Conservation (phyloP, 2,797 vertebrate genomes). For the Setipinna tenuifilis region DNA sequence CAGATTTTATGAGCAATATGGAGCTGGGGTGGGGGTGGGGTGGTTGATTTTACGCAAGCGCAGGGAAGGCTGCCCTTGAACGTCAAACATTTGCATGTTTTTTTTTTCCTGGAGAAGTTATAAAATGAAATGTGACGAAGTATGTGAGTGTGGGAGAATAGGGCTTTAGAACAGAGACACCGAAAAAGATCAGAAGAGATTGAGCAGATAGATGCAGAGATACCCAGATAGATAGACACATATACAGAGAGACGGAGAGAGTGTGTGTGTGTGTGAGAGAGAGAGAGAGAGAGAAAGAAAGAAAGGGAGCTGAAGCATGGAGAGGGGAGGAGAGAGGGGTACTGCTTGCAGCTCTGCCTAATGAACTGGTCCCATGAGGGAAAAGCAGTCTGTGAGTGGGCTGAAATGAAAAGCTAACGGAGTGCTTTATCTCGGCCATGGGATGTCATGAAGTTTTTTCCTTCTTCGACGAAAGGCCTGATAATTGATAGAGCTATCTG, state of each 20-base stretch:
- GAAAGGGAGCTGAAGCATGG: conserved; percentile 14
- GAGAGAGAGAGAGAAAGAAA: background rate
- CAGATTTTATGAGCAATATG: conserved; percentile 10
- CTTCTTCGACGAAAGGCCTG: conserved; percentile 73
- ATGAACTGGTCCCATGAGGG: conserved; percentile 69
- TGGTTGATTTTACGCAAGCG: background rate
- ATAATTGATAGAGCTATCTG: conserved; percentile 72
- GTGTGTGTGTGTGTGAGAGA: too few relatives aligned
- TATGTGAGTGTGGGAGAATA: background rate
- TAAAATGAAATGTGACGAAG: conserved; percentile 17
- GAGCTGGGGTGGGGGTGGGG: background rate
- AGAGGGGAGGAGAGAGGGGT: conserved; percentile 32
- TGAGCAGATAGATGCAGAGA: background rate
- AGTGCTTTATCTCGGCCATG: conserved; percentile 79
- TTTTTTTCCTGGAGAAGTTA: background rate
- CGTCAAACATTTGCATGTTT: conserved; percentile 18
- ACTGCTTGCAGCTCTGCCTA: conserved; percentile 70
- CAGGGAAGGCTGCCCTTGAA: conserved; percentile 10
- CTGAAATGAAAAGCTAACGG: conserved; percentile 80
- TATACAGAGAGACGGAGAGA: background rate
- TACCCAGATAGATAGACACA: background rate
- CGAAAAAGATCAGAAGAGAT: background rate
- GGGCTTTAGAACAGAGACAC: background rate
- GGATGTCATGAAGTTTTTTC: conserved; percentile 66
- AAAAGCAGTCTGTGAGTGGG: conserved; percentile 77